phyloP scores from a whole-genome alignment of 2,888 invertebrate species.

The Drosophila emarginata region DNA sequence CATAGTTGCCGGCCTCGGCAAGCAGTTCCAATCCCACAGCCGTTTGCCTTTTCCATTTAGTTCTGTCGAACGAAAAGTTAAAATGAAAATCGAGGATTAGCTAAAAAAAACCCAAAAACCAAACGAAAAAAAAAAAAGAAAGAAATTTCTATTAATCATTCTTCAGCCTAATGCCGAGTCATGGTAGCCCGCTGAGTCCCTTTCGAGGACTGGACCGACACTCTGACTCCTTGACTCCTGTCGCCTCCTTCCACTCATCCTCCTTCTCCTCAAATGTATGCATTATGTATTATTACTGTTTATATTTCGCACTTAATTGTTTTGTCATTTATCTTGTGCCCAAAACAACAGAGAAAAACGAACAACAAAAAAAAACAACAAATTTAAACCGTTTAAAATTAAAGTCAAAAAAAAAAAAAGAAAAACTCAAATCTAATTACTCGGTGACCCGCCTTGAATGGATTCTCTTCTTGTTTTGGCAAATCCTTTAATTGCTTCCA shows the following conservation, averaged over 20 bases:
- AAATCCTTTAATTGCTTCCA: slow-evolving; percentile 71
- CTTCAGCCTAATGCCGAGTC: slow-evolving; percentile 50
- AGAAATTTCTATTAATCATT: slow-evolving; percentile 59
- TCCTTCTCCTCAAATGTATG: slow-evolving; percentile 49
- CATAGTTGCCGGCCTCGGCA: slow-evolving; percentile 98
- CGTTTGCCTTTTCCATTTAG: slow-evolving; percentile 99
- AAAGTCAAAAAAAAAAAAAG: slow-evolving; percentile 8
- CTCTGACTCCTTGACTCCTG: too few relatives aligned
- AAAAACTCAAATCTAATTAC: background rate
- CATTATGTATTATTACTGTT: slow-evolving; percentile 52
- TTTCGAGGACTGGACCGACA: background rate
- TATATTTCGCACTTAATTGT: slow-evolving; percentile 81
- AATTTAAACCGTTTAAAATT: slow-evolving; percentile 23
- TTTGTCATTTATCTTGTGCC: slow-evolving; percentile 78
- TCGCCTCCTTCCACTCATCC: slow-evolving; percentile 35
- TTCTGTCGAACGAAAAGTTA: slow-evolving; percentile 83
- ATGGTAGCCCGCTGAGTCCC: slow-evolving; percentile 52
- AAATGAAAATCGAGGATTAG: background rate
- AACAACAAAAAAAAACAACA: slow-evolving; percentile 3
- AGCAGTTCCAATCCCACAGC: slow-evolving; percentile 98
- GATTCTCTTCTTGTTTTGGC: slow-evolving; percentile 32
- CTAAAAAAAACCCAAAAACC: background rate
- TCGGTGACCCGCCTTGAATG: background rate
- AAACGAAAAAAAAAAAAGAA: background rate
- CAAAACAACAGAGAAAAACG: background rate